Conservation (phyloP, 2,113 vertebrate genomes). For the Proteles cristata region DNA sequence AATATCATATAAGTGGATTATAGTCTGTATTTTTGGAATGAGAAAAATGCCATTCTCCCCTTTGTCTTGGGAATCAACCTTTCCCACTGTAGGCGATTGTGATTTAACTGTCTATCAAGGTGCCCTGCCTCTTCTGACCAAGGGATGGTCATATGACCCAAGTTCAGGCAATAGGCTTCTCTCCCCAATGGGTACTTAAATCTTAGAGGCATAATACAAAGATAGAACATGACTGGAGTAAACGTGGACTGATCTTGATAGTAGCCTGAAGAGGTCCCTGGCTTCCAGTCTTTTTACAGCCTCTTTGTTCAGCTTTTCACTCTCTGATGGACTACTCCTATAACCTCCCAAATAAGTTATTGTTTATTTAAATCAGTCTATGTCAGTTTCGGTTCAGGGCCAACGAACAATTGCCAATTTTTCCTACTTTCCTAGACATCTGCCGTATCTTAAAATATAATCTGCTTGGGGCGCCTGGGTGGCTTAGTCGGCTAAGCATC, state of each 20-base stretch:
- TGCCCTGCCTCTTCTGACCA: neutral
- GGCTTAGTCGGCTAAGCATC: too few species aligned
- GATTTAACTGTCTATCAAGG: neutral
- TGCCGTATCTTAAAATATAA: neutral
- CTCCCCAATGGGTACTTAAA: neutral
- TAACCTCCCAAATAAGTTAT: neutral
- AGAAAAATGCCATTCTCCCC: neutral
- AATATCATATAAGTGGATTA: neutral
- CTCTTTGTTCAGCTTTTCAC: neutral
- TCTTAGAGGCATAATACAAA: neutral
- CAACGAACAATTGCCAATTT: neutral
- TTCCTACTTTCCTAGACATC: neutral
- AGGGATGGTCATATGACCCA: neutral
- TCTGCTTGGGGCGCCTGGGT: neutral
- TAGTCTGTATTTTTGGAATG: neutral
- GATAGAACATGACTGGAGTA: neutral
- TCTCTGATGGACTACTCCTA: neutral
- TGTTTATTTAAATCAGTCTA: neutral
- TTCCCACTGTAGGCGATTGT: neutral
- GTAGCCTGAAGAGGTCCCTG: neutral
- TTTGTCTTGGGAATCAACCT: neutral
- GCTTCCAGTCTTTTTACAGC: neutral
- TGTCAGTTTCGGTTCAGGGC: neutral
- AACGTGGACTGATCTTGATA: neutral
- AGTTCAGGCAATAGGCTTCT: neutral